Evolutionary conservation across 2,797 vertebrate genomes (phyloP).

Genomic region (Sciaenops ocellatus): DNA sequence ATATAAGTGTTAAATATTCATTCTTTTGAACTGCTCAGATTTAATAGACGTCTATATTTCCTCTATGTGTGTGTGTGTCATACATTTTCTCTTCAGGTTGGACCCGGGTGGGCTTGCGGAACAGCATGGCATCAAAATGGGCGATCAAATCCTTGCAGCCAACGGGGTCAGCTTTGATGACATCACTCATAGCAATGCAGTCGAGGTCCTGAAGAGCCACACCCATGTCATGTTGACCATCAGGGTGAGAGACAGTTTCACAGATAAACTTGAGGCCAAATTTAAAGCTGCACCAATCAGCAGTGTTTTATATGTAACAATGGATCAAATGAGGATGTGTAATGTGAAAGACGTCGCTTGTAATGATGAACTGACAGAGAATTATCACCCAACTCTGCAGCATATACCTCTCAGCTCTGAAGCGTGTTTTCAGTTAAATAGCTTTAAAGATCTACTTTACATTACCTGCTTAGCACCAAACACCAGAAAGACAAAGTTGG

Average conservation of each 20-base stretch:
- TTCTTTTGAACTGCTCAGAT: not conserved
- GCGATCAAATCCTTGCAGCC: conserved; percentile 97
- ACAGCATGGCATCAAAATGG: conserved; percentile 96
- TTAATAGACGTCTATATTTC: not conserved
- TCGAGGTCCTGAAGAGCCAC: conserved; percentile 96
- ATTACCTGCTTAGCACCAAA: no score
- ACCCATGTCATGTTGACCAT: conserved; percentile 97
- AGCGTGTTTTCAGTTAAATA: no score
- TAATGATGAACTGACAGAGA: no score
- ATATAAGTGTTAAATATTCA: no score
- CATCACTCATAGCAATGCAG: conserved; percentile 97
- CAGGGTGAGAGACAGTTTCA: conserved; percentile 85
- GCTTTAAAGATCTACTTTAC: no score
- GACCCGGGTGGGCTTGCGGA: conserved; percentile 95
- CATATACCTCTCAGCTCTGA: no score
- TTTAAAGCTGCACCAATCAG: not conserved
- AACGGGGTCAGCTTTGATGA: conserved; percentile 96
- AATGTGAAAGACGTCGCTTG: no score
- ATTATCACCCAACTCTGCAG: no score
- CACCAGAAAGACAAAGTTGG: no score
- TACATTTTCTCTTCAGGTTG: conserved; percentile 82
- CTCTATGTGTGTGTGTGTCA: not conserved
- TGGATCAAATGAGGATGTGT: not conserved
- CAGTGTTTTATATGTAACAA: not conserved
- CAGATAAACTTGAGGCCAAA: not conserved